Conservation (phyloP, 2,888 invertebrate species). For the Chromoteleia sp. region DNA sequence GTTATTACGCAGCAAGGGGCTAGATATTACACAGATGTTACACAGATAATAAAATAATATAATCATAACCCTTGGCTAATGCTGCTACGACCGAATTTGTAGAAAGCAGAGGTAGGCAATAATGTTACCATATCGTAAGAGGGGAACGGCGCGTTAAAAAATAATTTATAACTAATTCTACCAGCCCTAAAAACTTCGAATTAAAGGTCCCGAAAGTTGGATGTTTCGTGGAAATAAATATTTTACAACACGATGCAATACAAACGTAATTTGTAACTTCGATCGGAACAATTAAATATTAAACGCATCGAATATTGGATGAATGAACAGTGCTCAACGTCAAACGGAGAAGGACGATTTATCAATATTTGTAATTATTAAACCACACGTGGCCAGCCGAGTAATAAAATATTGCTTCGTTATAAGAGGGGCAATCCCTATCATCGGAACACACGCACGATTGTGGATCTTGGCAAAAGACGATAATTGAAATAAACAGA, state of each 20-base stretch:
- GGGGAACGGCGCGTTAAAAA: constrained; percentile 34
- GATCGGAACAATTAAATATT: too few species aligned
- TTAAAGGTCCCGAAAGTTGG: neutral
- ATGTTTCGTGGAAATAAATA: neutral
- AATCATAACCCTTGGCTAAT: constrained; percentile 66
- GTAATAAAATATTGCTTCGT: constrained; percentile 39
- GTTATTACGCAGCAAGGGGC: constrained; percentile 57
- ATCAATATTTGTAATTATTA: constrained; percentile 38
- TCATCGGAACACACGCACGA: constrained; percentile 13
- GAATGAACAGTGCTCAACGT: neutral
- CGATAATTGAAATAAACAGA: too few species aligned
- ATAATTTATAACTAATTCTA: constrained; percentile 38
- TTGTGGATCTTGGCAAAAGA: too few species aligned
- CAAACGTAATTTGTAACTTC: too few species aligned
- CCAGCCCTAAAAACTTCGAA: neutral
- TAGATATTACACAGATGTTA: constrained; percentile 66
- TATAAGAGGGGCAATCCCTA: constrained; percentile 51
- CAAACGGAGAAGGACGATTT: neutral
- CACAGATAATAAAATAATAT: constrained; percentile 67
- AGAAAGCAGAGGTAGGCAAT: constrained; percentile 42
- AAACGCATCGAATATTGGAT: too few species aligned
- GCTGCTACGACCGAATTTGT: constrained; percentile 49
- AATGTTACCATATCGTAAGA: constrained; percentile 30
- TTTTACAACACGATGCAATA: too few species aligned
- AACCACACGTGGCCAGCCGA: constrained; percentile 27